Percentiles rank a stretch among this genome's conserved stretches.
Evolutionary conservation across 2,888 invertebrate genomes (phyloP).

Genomic region (Peribatodes rhomboidaria): DNA sequence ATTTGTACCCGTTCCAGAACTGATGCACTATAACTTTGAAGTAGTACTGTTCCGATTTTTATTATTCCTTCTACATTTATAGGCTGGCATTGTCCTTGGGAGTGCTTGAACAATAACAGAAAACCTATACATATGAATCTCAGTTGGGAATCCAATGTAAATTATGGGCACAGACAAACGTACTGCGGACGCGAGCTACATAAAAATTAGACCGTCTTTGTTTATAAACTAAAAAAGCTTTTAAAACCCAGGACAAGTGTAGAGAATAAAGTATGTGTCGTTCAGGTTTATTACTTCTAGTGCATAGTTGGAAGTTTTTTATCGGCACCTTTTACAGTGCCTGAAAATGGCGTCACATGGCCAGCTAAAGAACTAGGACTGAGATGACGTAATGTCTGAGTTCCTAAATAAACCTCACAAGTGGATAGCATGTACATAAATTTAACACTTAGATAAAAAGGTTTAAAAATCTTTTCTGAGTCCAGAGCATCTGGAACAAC

Average conservation of each 20-base stretch:
- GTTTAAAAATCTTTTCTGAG: too few relatives aligned
- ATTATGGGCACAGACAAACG: constrained; percentile 76
- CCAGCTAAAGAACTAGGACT: too few relatives aligned
- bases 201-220: constrained; percentile 78
- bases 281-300: constrained; percentile 57
- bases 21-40: constrained; percentile 56
- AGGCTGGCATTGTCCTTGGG: constrained; percentile 74
- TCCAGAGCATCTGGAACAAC: too few relatives aligned
- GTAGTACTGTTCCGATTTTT: constrained; percentile 66
- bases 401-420: too few relatives aligned
- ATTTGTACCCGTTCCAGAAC: constrained; percentile 43
- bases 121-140: constrained; percentile 71
- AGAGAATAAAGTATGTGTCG: constrained; percentile 42
- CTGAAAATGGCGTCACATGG: constrained; percentile 14
- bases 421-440: too few relatives aligned
- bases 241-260: constrained; percentile 54
- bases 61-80: constrained; percentile 73
- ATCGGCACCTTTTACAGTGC: constrained; percentile 18
- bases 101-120: constrained; percentile 73
- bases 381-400: too few relatives aligned
- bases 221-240: constrained; percentile 64
- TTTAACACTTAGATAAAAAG: too few relatives aligned
- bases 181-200: constrained; percentile 71
- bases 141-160: constrained; percentile 77
- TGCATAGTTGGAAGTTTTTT: constrained; percentile 45